Base-by-base conservation (phyloP, 1,140 invertebrate genomes). In the Ptiloglossa arizonensis region DNA sequence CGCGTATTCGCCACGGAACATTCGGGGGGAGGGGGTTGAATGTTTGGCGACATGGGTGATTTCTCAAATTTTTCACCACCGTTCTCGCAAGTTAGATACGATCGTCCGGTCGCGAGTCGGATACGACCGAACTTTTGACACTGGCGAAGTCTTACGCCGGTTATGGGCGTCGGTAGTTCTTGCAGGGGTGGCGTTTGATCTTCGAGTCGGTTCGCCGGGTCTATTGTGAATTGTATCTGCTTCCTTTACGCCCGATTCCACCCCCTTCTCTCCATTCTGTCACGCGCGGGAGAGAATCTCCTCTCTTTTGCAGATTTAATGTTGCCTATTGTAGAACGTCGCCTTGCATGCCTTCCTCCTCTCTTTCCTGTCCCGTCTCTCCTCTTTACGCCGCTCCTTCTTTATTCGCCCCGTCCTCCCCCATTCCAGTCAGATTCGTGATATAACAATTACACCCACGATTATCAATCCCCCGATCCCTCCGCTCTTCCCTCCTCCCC, bases 201-300 rank as follows among this genome's bases (percentile, higher is more conserved):
- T 92, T 88, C 79, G 72, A 87, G 91, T 90, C 89, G 90, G 90
- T 90, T 91, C 90, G 89, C 85, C 89, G 90, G 88, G 74, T 88
- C 91, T 76, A 92, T 92, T 92, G 91, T 92, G 83, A 91, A 91
- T 90, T 92, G 90, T 91, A 91, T 91, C 89, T 92, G 89, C 89
- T 89, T 90, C 88, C 88, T 89, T 90, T 89, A 86, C 89, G 87
- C 86, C 85, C 84, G 80, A 81, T 90, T 89, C 88, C 83, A 77
- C 80, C 82, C 85, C 76, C 78, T 85, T 69, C 85, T 86, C 77
- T 72, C 86, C 82, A 82, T 86, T 79, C 44, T 48, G 50, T 66
- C 56, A 62, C 66, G 78, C 71, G 73, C 60, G 64, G 32, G 32
- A 74, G 63, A 76, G 78, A 85, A 78, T 69, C 75, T 68, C 59